Percentiles rank a stretch among this genome's conserved stretches.
Conservation (phyloP, 2,113 vertebrate genomes). For the Hippopotamus amphibius region DNA sequence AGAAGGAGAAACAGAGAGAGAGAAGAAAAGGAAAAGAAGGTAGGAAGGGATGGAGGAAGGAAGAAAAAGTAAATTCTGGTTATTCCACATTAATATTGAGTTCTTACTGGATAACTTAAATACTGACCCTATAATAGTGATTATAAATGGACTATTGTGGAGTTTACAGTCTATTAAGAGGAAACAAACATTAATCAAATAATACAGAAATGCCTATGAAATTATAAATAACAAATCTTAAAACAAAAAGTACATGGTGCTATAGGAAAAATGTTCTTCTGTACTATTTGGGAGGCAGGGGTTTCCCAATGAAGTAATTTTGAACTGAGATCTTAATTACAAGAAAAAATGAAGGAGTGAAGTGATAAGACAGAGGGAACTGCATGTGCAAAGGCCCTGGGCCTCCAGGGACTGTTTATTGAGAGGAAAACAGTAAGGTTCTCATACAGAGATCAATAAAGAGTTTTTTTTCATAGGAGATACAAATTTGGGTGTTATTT, state of each 20-base stretch:
- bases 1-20: neutral
- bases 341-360: neutral
- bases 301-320: neutral
- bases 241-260: neutral
- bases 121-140: slow-evolving; percentile 3
- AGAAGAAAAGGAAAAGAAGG: no score
- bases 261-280: neutral
- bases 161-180: neutral
- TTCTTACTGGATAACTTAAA: neutral
- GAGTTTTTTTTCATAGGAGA: neutral
- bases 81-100: neutral
- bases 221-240: neutral
- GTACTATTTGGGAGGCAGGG: neutral
- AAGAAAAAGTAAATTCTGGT: neutral
- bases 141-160: neutral
- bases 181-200: neutral
- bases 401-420: neutral
- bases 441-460: neutral
- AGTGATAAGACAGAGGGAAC: neutral
- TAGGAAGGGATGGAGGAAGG: neutral
- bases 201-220: slow-evolving; percentile 50
- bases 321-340: neutral
- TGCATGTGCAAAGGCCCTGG: neutral
- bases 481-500: neutral
- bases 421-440: neutral